Conservation (phyloP, 2,113 vertebrate genomes). For the Australoheros scitulus region DNA sequence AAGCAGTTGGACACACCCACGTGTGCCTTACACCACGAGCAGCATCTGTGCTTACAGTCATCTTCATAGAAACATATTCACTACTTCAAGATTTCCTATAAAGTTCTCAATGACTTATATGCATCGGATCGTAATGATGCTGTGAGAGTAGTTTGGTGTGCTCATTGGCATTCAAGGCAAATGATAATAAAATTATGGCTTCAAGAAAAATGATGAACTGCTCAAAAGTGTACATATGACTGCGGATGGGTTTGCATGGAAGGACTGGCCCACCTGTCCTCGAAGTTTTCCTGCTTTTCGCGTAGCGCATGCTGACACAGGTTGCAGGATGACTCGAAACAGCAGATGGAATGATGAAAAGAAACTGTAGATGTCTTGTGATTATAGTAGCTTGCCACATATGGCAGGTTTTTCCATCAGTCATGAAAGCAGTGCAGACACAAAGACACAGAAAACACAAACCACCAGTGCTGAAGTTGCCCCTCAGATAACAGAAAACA, state of each 20-base stretch:
- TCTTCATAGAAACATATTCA: neutral
- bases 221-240: neutral
- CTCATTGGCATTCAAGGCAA: neutral
- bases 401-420: constrained; percentile 6
- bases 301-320: neutral
- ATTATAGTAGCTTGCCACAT: constrained; percentile 3
- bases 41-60: constrained; percentile 1
- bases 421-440: constrained; percentile 5
- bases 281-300: neutral
- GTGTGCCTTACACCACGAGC: neutral
- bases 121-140: neutral
- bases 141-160: neutral
- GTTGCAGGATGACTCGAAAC: constrained; percentile 10
- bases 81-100: neutral
- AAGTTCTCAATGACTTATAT: neutral
- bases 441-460: constrained; percentile 8
- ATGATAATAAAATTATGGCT: neutral
- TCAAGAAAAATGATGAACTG: neutral
- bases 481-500: neutral
- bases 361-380: neutral
- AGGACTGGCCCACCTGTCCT: constrained; percentile 6
- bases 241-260: neutral
- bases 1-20: constrained; percentile 10
- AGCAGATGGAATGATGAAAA: constrained; percentile 13
- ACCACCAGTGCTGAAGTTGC: neutral